Evolutionary conservation across 2,888 invertebrate genomes (phyloP), one percentile per base, ranked within the genome.

Genomic region (Gymnosoma rotundatum): DNA sequence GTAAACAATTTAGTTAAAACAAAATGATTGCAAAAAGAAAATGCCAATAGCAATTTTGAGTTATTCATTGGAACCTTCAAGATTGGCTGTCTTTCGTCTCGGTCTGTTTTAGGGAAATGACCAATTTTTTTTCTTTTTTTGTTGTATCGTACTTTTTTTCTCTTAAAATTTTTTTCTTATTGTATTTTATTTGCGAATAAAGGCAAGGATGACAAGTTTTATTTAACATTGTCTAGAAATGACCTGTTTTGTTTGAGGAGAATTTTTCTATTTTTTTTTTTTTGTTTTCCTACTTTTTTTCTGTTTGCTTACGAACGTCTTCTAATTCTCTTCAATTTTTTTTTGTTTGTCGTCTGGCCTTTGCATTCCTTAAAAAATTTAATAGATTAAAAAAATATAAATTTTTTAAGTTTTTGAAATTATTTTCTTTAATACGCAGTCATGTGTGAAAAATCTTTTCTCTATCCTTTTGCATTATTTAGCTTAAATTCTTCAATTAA

Each of bases 31-130:
- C 8, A 7, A 32, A 32, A 32, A 32, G 6, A 32, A 7, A 58
- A 61, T 14, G 52, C 52, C 76, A 67, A 60, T 6, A 52, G 60
- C 76, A 18, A 67, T 69, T 60, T 74, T 9, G 32, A 52, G 58
- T 76, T 61, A 21, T 61, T 76, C 76, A 69, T 61, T 6, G 38
- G 54, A 58, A 20, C 54, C 25, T 64, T 58, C 58, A 48, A 7
- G 7, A 32, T 6, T 32, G 32, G 14, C 64, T 64, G 58, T 38
- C 69, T 6, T 54, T 20, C 25, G 38, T 18, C 9, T 25, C 2
- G 32, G 6, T 21, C 7, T 52, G 14, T 18, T 52, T 66, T 42
- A 42, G 12, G 14, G 14, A 42, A 42, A 32, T 32, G 32, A 7
- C 32, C 32, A 8, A 5, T 32, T 32, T 32, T 32, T 32, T 32